These are phyloP conservation scores for Netelia melanura DNA, from an alignment of 2,888 invertebrate genomes.

Conservation along the genomic window DNA sequence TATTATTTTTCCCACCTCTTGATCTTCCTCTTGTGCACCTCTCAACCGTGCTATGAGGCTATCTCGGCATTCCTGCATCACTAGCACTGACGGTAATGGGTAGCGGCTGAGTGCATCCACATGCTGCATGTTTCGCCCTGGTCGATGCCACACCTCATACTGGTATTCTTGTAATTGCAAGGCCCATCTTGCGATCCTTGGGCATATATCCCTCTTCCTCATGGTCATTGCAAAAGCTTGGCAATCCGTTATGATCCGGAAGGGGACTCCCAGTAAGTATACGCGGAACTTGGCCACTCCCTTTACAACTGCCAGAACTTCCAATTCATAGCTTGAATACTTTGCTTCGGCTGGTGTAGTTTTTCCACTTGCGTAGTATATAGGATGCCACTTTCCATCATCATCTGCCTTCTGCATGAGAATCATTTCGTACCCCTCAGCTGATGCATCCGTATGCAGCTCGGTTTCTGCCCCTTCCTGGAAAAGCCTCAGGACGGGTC, in stretches of 20 bases:
- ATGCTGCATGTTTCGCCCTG: not conserved
- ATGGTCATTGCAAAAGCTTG: no score
- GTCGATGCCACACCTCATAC: no score
- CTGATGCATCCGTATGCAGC: not conserved
- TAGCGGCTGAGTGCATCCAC: slow-evolving; percentile 11
- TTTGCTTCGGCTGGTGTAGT: not conserved
- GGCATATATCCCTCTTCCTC: no score
- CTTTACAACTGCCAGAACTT: not conserved
- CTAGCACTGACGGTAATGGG: not conserved
- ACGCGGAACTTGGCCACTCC: not conserved
- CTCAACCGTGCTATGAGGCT: slow-evolving; percentile 27
- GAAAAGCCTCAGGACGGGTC: no score
- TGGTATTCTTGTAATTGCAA: no score
- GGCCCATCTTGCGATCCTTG: no score
- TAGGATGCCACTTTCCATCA: not conserved
- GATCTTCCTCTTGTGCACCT: slow-evolving; percentile 44
- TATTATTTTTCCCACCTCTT: slow-evolving; percentile 16
- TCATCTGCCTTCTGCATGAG: not conserved
- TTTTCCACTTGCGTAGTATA: not conserved
- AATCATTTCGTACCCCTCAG: slow-evolving; percentile 1
- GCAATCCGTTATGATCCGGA: no score
- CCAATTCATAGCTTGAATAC: slow-evolving; percentile 8
- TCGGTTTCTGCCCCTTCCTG: not conserved
- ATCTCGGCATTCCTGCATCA: slow-evolving; percentile 23
- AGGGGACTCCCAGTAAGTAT: not conserved